Percentiles rank a stretch among this genome's conserved stretches.
Conservation (phyloP, 2,797 vertebrate genomes). For the Chiloscyllium punctatum region DNA sequence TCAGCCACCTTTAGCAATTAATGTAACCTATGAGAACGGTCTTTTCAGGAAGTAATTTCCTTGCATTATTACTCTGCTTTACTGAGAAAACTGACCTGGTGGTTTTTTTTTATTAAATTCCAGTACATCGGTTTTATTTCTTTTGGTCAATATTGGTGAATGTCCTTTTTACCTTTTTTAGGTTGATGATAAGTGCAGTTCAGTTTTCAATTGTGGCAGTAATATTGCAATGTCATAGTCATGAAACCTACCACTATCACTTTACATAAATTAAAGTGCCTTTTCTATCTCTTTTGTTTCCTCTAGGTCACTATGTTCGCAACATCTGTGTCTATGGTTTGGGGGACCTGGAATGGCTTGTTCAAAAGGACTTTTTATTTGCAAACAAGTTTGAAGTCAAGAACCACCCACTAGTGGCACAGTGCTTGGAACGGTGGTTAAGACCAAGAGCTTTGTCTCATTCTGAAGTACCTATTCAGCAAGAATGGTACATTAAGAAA, state of each 20-base stretch:
- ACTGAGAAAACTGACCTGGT: not conserved
- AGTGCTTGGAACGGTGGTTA: slow-evolving; percentile 29
- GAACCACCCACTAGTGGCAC: not conserved
- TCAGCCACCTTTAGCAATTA: not conserved
- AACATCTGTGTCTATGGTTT: slow-evolving; percentile 26
- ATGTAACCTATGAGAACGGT: not conserved
- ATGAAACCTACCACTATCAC: not conserved
- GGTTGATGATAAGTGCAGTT: not conserved
- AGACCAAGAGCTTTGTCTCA: slow-evolving; percentile 3
- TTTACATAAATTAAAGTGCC: not conserved
- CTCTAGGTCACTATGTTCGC: slow-evolving; percentile 25
- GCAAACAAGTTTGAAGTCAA: slow-evolving; percentile 29
- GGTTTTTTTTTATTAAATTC: not conserved
- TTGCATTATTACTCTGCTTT: not conserved
- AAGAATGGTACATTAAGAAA: not conserved
- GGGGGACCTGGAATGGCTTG: slow-evolving; percentile 29
- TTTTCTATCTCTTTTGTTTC: not conserved
- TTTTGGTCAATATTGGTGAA: not conserved
- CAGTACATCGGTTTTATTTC: not conserved
- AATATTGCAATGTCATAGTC: not conserved
- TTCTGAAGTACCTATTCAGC: slow-evolving; percentile 13
- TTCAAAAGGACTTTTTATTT: slow-evolving; percentile 20
- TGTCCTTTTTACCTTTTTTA: too few relatives aligned
- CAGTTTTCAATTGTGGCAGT: not conserved
- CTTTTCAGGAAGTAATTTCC: not conserved